These are phyloP conservation scores for Catocala fraxini DNA, from an alignment of 2,888 invertebrate genomes.

Conservation along the genomic window DNA sequence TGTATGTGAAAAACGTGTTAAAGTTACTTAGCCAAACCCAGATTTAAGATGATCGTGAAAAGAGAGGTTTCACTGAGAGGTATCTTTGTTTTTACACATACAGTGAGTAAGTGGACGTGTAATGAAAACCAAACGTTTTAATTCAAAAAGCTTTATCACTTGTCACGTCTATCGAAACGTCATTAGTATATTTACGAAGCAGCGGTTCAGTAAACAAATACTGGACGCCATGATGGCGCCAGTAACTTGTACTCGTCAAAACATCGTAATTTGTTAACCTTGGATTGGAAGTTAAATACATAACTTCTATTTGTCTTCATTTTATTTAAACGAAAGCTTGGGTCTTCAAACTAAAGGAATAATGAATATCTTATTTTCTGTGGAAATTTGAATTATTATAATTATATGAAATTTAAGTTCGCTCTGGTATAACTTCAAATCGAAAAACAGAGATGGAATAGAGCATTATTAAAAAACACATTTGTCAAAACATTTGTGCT, in stretches of 20 bases:
- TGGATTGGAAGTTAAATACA: background rate
- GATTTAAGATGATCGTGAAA: too few species aligned
- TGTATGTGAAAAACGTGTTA: too few species aligned
- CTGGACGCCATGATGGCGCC: constrained; percentile 23
- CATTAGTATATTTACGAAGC: constrained; percentile 22
- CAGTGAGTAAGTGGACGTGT: background rate
- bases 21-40: too few species aligned
- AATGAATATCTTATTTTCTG: background rate
- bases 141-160: constrained; percentile 17
- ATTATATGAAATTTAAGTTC: too few species aligned
- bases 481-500: too few species aligned
- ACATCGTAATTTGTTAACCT: constrained; percentile 10
- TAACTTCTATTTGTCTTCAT: constrained; percentile 7
- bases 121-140: background rate
- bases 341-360: background rate
- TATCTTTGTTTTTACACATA: background rate
- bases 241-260: background rate
- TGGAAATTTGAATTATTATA: background rate
- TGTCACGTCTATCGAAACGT: constrained; percentile 22
- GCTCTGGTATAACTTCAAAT: too few species aligned
- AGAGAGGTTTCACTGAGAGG: too few species aligned
- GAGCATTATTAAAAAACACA: too few species aligned
- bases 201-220: constrained; percentile 26
- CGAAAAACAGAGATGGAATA: too few species aligned
- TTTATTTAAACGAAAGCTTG: constrained; percentile 1